Evolutionary conservation across 2,888 invertebrate species (phyloP).

Genomic region (Oithona nana): DNA sequence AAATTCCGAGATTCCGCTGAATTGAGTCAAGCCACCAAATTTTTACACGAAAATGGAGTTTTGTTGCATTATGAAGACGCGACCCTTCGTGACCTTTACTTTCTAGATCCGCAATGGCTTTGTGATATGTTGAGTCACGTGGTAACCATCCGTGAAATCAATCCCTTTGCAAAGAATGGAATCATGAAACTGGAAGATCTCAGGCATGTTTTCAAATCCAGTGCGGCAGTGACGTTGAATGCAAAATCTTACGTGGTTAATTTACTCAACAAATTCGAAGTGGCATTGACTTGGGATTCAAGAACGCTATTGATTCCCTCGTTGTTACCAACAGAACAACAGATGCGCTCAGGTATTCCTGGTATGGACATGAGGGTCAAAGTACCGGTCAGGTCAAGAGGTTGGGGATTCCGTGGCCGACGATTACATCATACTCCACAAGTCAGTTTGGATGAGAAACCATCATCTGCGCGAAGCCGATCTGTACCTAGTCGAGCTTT

Average conservation of each 20-base stretch:
- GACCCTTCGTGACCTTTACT: slow-evolving; percentile 78
- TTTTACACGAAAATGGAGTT: slow-evolving; percentile 92
- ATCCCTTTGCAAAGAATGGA: slow-evolving; percentile 77
- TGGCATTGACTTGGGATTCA: slow-evolving; percentile 88
- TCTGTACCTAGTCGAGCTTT: slow-evolving; percentile 2
- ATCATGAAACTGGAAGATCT: slow-evolving; percentile 86
- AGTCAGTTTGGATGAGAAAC: background rate
- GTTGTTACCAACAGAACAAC: slow-evolving; percentile 57
- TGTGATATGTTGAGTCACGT: slow-evolving; percentile 94
- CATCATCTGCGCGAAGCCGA: background rate
- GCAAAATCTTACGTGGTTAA: slow-evolving; percentile 65
- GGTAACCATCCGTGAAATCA: slow-evolving; percentile 88
- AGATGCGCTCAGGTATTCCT: slow-evolving; percentile 34
- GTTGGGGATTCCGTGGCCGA: slow-evolving; percentile 43
- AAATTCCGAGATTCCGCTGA: slow-evolving; percentile 74
- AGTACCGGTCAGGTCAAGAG: slow-evolving; percentile 43
- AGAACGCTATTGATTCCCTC: slow-evolving; percentile 77
- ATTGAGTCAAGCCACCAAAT: slow-evolving; percentile 63
- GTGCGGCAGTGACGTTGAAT: slow-evolving; percentile 47
- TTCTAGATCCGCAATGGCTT: slow-evolving; percentile 93
- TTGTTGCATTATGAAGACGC: slow-evolving; percentile 85
- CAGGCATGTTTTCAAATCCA: slow-evolving; percentile 76
- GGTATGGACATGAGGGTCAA: slow-evolving; percentile 28
- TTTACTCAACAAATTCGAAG: slow-evolving; percentile 85
- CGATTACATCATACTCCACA: slow-evolving; percentile 31